Conservation (phyloP, 2,113 vertebrate species). For the Tricholaema leucomelas region DNA sequence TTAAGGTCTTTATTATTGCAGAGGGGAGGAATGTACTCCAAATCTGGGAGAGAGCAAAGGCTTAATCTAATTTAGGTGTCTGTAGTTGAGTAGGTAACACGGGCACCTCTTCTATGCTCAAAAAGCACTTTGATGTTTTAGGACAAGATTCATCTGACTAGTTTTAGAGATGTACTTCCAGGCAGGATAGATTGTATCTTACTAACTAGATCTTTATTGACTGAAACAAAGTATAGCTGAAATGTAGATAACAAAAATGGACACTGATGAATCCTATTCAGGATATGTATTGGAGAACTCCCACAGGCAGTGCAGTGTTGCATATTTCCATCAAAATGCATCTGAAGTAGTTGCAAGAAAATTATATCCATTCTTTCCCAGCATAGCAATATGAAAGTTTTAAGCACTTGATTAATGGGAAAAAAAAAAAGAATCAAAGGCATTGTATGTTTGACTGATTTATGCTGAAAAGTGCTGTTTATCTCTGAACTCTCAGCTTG, state of each 20-base stretch:
- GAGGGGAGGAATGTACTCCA: background rate
- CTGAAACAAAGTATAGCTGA: background rate
- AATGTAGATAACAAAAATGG: background rate
- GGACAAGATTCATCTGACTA: background rate
- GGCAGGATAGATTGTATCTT: background rate
- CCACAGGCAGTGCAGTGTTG: background rate
- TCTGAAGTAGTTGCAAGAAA: background rate
- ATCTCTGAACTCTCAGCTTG: background rate
- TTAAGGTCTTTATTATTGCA: background rate
- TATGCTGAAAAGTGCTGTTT: slow-evolving; percentile 7
- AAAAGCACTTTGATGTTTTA: background rate
- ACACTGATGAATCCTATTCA: slow-evolving; percentile 14
- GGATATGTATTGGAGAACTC: background rate
- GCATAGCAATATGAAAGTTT: background rate
- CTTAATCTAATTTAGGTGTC: background rate
- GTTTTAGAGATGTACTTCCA: background rate
- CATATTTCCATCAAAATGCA: background rate
- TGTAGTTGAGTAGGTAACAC: background rate
- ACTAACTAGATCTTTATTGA: background rate
- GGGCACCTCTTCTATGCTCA: background rate
- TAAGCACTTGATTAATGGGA: background rate
- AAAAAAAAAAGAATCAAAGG: background rate
- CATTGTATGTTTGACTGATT: slow-evolving; percentile 7
- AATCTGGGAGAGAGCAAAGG: background rate
- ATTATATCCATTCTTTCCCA: background rate